Evolutionary conservation across 2,797 vertebrate species (phyloP).

Genomic region (Tympanoctomys barrerae): DNA sequence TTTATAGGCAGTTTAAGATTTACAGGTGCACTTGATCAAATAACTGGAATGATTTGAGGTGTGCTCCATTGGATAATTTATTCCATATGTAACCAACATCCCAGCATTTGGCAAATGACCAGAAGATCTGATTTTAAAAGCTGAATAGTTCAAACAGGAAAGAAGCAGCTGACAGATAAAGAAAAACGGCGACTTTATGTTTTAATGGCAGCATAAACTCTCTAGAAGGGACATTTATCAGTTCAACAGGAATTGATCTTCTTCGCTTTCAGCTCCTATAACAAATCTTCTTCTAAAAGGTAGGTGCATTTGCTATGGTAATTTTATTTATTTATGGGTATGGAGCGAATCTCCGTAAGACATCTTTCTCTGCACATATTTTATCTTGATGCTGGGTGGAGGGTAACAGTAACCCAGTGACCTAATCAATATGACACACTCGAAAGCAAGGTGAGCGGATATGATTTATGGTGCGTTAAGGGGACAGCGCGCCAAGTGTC

Average conservation of each 20-base stretch:
- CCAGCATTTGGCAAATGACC: neutral
- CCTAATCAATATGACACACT: neutral
- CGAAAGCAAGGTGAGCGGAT: neutral
- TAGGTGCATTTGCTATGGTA: neutral
- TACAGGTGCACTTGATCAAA: neutral
- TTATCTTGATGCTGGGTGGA: neutral
- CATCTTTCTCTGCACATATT: neutral
- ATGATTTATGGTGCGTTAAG: accelerated
- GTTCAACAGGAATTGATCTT: slow-evolving; percentile 46
- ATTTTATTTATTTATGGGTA: slow-evolving; percentile 19
- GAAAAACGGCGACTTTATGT: slow-evolving; percentile 63
- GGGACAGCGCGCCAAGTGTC: neutral
- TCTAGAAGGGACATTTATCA: slow-evolving; percentile 25
- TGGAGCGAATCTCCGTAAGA: neutral
- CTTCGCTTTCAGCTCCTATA: neutral
- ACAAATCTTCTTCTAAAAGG: neutral
- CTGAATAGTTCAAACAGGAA: slow-evolving; percentile 46
- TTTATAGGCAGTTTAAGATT: neutral
- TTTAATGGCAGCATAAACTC: slow-evolving; percentile 35
- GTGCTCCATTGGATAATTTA: slow-evolving; percentile 62
- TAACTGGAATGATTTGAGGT: neutral
- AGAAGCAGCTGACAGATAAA: slow-evolving; percentile 67
- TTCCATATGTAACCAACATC: slow-evolving; percentile 29
- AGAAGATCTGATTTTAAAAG: slow-evolving; percentile 27
- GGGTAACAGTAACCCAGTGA: neutral